Percentiles rank a stretch among this genome's conserved stretches.
These are phyloP conservation scores for Eonycteris spelaea DNA, from an alignment of 2,113 vertebrate species.

Conservation along the genomic window DNA sequence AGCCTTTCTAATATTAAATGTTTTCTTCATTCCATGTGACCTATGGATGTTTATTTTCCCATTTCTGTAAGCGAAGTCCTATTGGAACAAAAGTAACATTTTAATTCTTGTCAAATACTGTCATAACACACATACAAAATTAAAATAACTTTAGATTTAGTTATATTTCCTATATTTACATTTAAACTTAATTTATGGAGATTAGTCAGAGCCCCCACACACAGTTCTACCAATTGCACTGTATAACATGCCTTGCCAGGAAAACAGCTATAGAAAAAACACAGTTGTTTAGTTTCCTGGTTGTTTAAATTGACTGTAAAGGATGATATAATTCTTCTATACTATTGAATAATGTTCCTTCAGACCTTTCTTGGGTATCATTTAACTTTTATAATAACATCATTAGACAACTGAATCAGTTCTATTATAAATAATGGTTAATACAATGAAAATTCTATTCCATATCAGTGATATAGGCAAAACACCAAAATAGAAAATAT, in stretches of 20 bases:
- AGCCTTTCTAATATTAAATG: neutral
- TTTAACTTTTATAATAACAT: neutral
- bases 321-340: neutral
- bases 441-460: neutral
- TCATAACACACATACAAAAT: neutral
- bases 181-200: neutral
- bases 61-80: neutral
- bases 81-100: neutral
- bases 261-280: neutral
- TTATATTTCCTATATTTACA: neutral
- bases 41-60: neutral
- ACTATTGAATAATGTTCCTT: neutral
- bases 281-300: neutral
- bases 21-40: neutral
- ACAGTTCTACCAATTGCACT: neutral
- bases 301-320: neutral
- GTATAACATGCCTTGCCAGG: fast-evolving
- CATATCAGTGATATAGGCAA: neutral
- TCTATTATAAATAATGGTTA: neutral
- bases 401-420: neutral
- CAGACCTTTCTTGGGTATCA: neutral
- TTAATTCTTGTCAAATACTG: neutral
- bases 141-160: neutral
- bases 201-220: neutral
- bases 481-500: neutral